A percentile compares a stretch with the other conserved stretches of the same genome.
phyloP scores from a whole-genome alignment of 2,113 vertebrate species.

The Calidris pugnax region DNA sequence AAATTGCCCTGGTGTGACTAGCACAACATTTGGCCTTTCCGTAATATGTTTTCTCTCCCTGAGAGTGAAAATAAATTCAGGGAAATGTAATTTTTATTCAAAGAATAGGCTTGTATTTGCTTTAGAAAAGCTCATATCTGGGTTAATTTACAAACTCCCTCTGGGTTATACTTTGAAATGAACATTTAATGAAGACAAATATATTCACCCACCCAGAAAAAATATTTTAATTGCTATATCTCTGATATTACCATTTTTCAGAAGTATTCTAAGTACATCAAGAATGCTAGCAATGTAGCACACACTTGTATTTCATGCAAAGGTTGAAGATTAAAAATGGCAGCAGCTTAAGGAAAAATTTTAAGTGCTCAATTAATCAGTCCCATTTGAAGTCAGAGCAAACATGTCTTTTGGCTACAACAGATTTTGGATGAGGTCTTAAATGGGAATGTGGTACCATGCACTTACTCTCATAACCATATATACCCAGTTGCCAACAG shows the following conservation, averaged over 20 bases:
- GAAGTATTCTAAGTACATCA: not conserved
- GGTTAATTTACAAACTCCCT: conserved; percentile 26
- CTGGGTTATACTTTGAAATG: conserved; percentile 7
- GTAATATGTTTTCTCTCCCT: not conserved
- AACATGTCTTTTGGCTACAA: not conserved
- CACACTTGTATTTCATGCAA: not conserved
- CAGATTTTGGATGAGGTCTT: not conserved
- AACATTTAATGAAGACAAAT: conserved; percentile 53
- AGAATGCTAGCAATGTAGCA: not conserved
- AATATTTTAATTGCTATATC: conserved; percentile 16
- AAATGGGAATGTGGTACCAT: not conserved
- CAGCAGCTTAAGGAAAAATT: not conserved
- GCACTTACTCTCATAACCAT: not conserved
- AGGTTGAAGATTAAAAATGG: not conserved
- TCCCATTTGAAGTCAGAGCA: not conserved
- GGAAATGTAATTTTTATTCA: conserved; percentile 26
- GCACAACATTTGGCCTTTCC: not conserved
- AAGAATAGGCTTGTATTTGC: not conserved
- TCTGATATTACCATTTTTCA: not conserved
- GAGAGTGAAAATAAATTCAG: not conserved
- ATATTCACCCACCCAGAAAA: conserved; percentile 6
- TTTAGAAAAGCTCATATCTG: conserved; percentile 22
- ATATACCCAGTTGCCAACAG: not conserved
- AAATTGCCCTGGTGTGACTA: not conserved
- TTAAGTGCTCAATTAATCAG: not conserved